Evolutionary conservation across 2,888 invertebrate species (phyloP), one percentile per base, ranked within the genome.

Genomic region (Dilophus febrilis): DNA sequence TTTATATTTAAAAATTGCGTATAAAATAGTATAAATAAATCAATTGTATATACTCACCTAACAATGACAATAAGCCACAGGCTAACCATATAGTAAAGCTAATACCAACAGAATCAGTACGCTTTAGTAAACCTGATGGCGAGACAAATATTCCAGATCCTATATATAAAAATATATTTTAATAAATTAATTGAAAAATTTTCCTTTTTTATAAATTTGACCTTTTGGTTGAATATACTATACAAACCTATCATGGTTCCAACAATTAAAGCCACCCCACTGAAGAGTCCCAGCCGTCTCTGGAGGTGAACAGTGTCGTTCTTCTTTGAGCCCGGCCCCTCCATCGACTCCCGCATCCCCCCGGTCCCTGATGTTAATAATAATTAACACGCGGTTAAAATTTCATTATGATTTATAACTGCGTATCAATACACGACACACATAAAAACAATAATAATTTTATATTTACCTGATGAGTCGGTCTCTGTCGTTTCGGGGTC

Each of bases 81-180:
- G 84, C 73, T 67, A 85, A 79, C 94, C 94, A 95, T 58, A 92
- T 80, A 60, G 91, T 71, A 67, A 95, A 83, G 70, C 88, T 87
- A 66, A 88, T 75, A 65, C 90, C 92, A 64, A 92, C 84, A 61
- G 92, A 94, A 64, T 84, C 86, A 55, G 87, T 87, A 65, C 85
- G 76, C 66, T 78, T 75, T 62, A 94, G 70, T 60, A 95, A 81
- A 66, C 88, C 90, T 66, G 88, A 86, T 64, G 94, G 92, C 68
- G 92, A 91, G 66, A 94, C 90, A 74, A 95, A 95, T 65, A 95
- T 92, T 72, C 94, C 94, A 65, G 92, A 94, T 60, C 91, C 90
- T 90, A 62, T 12, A 65, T 33, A 14, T 10, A 19, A 18, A 18
- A 7, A 16, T 17, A 10, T 32, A 14, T 18, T 22, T 8, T 12